Percentiles rank a stretch among this genome's conserved stretches.
Evolutionary conservation across 2,888 invertebrate genomes (phyloP).

Genomic region (Andrena praecox): DNA sequence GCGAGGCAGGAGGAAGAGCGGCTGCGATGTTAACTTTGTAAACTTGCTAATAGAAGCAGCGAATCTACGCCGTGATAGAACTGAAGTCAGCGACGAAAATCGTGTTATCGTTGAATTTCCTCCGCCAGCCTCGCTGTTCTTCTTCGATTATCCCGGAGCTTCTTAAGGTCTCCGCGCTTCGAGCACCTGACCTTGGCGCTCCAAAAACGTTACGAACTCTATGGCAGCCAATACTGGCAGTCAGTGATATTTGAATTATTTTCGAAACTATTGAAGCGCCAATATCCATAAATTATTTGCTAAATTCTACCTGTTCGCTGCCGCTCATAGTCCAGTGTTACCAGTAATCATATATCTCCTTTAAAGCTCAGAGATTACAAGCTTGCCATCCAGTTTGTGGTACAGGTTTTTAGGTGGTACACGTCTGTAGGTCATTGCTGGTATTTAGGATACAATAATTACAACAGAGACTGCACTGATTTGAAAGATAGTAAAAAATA

Average conservation of each 20-base stretch:
- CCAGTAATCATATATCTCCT: background rate
- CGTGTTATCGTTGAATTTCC: background rate
- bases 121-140: background rate
- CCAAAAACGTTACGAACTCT: background rate
- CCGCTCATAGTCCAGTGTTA: background rate
- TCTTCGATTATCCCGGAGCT: background rate
- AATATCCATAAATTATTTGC: background rate
- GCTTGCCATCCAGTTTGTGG: too few relatives aligned
- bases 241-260: background rate
- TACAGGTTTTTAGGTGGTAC: too few relatives aligned
- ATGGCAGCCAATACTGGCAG: background rate
- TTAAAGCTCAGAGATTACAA: too few relatives aligned
- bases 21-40: slow-evolving; percentile 3
- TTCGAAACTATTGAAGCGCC: background rate
- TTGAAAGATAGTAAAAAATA: too few relatives aligned
- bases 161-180: background rate
- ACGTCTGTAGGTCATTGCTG: too few relatives aligned
- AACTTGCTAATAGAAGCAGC: background rate
- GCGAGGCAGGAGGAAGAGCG: too few relatives aligned
- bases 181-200: background rate
- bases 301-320: background rate
- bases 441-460: too few relatives aligned
- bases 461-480: too few relatives aligned
- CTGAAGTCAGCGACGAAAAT: background rate
- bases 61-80: background rate